Conservation (phyloP, 2,888 invertebrate species). For the Sminthurides aquaticus region DNA sequence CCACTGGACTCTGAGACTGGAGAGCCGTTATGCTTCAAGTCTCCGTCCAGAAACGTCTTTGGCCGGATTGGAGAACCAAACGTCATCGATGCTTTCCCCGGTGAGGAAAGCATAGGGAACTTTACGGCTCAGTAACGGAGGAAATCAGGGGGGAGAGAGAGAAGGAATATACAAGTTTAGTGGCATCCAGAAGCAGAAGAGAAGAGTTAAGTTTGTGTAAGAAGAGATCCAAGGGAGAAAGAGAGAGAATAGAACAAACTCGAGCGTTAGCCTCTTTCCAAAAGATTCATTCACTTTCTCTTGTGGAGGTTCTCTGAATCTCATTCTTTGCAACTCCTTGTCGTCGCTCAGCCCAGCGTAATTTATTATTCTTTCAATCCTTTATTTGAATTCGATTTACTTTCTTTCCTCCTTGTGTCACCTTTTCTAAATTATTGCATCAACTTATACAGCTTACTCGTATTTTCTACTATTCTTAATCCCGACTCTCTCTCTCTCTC, state of each 20-base stretch:
- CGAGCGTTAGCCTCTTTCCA: not conserved
- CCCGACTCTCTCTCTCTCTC: conserved; percentile 5
- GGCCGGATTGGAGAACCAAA: too few relatives aligned
- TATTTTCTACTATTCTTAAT: conserved; percentile 4
- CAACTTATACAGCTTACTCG: conserved; percentile 19
- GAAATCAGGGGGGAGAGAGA: too few relatives aligned
- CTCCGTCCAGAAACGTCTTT: too few relatives aligned
- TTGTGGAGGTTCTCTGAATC: not conserved
- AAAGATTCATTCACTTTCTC: not conserved
- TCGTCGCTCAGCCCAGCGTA: conserved; percentile 17
- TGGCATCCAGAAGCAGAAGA: too few relatives aligned
- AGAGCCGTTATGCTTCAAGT: too few relatives aligned
- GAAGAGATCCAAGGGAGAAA: not conserved
- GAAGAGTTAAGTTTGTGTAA: not conserved
- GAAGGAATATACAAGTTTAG: not conserved
- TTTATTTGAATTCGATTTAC: conserved; percentile 26
- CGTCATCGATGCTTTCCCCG: too few relatives aligned
- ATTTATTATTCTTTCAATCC: conserved; percentile 25
- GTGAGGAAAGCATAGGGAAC: too few relatives aligned
- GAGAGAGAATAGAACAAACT: not conserved
- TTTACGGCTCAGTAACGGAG: too few relatives aligned
- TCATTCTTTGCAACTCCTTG: conserved; percentile 2
- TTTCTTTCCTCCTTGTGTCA: conserved; percentile 26
- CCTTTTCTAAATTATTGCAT: conserved; percentile 26
- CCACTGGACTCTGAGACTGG: too few relatives aligned